These are phyloP conservation scores for Glareola pratincola DNA, from an alignment of 2,113 vertebrate genomes.

Conservation along the genomic window DNA sequence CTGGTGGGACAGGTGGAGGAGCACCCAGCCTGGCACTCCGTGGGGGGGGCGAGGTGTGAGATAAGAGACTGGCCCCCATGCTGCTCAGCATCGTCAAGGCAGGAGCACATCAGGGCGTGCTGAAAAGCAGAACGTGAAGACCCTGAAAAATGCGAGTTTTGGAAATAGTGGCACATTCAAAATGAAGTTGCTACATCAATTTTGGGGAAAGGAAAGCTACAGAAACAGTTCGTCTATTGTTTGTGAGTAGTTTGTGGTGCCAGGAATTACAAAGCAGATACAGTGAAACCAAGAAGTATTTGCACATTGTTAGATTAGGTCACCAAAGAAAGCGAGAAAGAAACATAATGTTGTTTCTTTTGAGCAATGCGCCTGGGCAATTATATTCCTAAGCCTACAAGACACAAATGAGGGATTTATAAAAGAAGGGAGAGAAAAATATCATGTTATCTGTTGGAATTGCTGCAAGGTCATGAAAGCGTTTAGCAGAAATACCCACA, in stretches of 20 bases:
- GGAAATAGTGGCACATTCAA: not conserved
- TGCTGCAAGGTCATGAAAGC: not conserved
- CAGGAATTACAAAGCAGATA: not conserved
- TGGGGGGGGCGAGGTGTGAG: rapidly evolving
- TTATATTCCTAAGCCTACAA: not conserved
- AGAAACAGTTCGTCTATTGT: not conserved
- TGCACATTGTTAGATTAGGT: not conserved
- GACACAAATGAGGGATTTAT: not conserved
- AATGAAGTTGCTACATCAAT: not conserved
- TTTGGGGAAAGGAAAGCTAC: not conserved
- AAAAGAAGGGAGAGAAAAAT: not conserved
- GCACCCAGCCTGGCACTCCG: rapidly evolving
- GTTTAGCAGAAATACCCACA: not conserved
- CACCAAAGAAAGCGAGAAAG: not conserved
- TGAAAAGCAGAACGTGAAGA: not conserved
- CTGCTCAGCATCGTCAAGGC: not conserved
- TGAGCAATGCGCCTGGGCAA: not conserved
- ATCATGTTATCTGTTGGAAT: not conserved
- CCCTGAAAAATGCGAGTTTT: not conserved
- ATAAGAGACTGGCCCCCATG: rapidly evolving
- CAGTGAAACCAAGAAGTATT: not conserved
- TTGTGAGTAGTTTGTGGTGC: not conserved
- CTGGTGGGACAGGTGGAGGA: not conserved
- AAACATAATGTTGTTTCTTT: not conserved
- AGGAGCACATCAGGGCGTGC: not conserved